phyloP scores from a whole-genome alignment of 2,888 invertebrate species.

The Hemaris fuciformis region DNA sequence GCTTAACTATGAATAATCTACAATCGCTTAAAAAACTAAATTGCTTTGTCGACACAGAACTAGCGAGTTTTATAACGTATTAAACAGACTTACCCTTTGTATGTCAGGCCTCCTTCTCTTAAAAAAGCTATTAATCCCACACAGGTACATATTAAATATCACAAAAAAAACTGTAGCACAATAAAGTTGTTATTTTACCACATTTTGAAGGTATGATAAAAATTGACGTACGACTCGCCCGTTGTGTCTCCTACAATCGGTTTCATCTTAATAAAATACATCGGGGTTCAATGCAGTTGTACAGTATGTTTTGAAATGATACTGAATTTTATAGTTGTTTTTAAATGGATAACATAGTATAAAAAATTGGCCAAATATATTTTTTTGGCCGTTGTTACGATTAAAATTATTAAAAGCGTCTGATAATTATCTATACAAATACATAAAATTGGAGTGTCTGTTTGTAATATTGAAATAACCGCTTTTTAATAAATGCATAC shows the following conservation, averaged over 20 bases:
- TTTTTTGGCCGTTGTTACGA: too few species aligned
- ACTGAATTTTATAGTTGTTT: background rate
- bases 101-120: constrained; percentile 50
- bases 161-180: background rate
- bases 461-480: too few species aligned
- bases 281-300: constrained; percentile 23
- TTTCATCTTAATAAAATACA: constrained; percentile 32
- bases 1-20: too few species aligned
- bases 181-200: background rate
- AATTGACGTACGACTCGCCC: background rate
- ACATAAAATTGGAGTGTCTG: too few species aligned
- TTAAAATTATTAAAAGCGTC: too few species aligned
- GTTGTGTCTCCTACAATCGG: constrained; percentile 22
- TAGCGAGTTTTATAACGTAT: background rate
- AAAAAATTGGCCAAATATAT: too few species aligned
- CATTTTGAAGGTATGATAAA: constrained; percentile 33
- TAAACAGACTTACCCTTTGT: constrained; percentile 54
- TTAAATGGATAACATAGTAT: too few species aligned
- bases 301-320: constrained; percentile 26
- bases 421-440: too few species aligned
- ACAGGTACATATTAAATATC: constrained; percentile 59
- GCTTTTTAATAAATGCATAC: too few species aligned
- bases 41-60: background rate
- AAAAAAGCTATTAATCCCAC: constrained; percentile 67
- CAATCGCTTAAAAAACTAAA: background rate